phyloP scores from a whole-genome alignment of 2,113 vertebrate genomes.

The Corythaixoides concolor region DNA sequence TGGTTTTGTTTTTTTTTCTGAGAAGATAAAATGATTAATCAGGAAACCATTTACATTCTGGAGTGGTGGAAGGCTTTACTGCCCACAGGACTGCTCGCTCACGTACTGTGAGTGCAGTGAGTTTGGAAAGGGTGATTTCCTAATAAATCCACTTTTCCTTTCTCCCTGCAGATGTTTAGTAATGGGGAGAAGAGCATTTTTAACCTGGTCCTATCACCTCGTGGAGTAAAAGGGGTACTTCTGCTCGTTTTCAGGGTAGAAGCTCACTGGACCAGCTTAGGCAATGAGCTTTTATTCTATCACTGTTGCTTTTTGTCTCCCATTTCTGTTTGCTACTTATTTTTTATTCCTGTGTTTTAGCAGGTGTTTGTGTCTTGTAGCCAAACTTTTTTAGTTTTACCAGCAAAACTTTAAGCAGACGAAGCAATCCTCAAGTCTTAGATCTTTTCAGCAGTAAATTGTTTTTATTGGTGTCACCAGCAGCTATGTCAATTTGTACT shows the following conservation, averaged over 20 bases:
- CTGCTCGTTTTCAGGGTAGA: neutral
- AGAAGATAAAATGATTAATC: neutral
- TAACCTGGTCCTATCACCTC: neutral
- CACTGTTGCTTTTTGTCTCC: neutral
- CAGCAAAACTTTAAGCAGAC: conserved; percentile 20
- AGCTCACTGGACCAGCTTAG: neutral
- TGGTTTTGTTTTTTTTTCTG: neutral
- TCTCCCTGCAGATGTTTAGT: neutral
- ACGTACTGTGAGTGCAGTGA: neutral
- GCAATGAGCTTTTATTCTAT: neutral
- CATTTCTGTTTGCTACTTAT: neutral
- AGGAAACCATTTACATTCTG: neutral
- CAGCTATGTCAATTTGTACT: conserved; percentile 45
- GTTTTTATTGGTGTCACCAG: conserved; percentile 62
- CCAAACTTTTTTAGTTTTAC: conserved; percentile 22
- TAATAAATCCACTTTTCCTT: neutral
- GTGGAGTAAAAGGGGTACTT: neutral
- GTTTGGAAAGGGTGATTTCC: neutral
- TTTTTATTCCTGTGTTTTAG: conserved; percentile 31
- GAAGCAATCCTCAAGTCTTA: neutral
- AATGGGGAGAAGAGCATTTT: neutral
- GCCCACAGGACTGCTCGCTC: neutral
- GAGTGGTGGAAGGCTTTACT: neutral
- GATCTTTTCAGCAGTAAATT: conserved; percentile 56
- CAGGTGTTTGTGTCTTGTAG: conserved; percentile 2